Percentiles rank a stretch among this genome's conserved stretches.
Conservation (phyloP, 2,888 invertebrate species). For the Venusia cambrica region DNA sequence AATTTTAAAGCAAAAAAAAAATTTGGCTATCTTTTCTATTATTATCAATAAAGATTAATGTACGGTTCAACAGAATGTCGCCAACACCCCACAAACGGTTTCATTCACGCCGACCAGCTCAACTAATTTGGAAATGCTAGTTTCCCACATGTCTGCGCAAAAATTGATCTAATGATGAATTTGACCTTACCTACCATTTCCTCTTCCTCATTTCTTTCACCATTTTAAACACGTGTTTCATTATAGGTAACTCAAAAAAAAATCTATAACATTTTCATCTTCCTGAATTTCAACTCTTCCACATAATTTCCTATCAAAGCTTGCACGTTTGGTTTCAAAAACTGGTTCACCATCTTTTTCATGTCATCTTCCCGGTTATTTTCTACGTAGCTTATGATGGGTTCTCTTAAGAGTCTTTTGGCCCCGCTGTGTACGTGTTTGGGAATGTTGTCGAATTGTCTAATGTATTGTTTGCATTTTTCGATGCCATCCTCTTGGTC, state of each 20-base stretch:
- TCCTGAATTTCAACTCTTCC: constrained; percentile 80
- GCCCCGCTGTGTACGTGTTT: constrained; percentile 58
- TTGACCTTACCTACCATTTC: too few species aligned
- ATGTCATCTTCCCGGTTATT: constrained; percentile 81
- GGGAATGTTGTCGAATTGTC: constrained; percentile 82
- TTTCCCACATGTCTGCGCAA: too few species aligned
- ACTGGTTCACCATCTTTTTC: constrained; percentile 74
- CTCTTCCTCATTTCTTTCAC: too few species aligned
- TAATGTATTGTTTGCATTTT: constrained; percentile 83
- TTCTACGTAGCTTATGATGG: constrained; percentile 68
- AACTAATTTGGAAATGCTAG: too few species aligned
- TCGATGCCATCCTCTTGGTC: constrained; percentile 83
- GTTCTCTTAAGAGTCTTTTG: constrained; percentile 69
- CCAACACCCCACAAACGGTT: too few species aligned
- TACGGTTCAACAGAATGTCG: too few species aligned
- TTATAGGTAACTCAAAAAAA: background rate
- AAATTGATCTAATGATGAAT: too few species aligned
- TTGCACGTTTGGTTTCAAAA: constrained; percentile 83
- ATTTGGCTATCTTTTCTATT: too few species aligned
- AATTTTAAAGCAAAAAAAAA: too few species aligned
- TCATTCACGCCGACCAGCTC: too few species aligned
- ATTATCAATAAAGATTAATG: too few species aligned
- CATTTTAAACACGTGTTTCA: too few species aligned
- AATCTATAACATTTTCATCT: constrained; percentile 28
- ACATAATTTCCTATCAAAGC: constrained; percentile 84